Evolutionary conservation across 92 coral and sea anemone species (phyloP), one percentile per base, ranked within the genome.

Genomic region (Epizoanthus stellaris): DNA sequence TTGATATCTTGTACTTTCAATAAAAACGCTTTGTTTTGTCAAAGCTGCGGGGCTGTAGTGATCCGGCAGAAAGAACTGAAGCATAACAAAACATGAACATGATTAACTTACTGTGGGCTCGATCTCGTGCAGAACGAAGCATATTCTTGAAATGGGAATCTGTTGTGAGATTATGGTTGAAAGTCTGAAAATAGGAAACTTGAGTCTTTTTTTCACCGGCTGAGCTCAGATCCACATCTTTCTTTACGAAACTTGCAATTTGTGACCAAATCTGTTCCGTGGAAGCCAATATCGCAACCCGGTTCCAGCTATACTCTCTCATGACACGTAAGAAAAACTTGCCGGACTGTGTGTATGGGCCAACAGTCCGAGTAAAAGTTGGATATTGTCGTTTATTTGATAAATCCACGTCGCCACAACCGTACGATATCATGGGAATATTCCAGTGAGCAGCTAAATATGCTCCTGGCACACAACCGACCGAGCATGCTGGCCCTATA

Each of bases 281-380:
- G 2, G 98, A 92, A 11, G 90, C 53, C 15, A 96, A 20, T 10
- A 96, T 77, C 11, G 95, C 96, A 14, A 94, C 89, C 21, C 85
- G 88, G 23, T 84, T 43, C 98, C 98, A 96, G 3, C 83, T 42
- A 62, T 77, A 96, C 13, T 75, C 45, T 60, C 87, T 59, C 90
- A 96, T 88, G 5, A 92, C 53, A 20, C 82, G 75, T 2, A 87
- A 58, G 13, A 96, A 85, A 21, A 95, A 80, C 40, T 70, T 81
- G 17, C 94, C 94, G 43, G 91, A 74, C 36, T 88, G 91, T 14
- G 85, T 80, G 72, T 77, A 87, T 11, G 85, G 81, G 30, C 93
- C 92, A 5, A 95, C 95, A 10, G 98, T 96, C 45, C 98, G 84
- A 0, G 82, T 92, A 53, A 96, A 93, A 3, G 98, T 96, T 45